phyloP scores from a whole-genome alignment of 2,113 vertebrate species.

The Fregata magnificens region DNA sequence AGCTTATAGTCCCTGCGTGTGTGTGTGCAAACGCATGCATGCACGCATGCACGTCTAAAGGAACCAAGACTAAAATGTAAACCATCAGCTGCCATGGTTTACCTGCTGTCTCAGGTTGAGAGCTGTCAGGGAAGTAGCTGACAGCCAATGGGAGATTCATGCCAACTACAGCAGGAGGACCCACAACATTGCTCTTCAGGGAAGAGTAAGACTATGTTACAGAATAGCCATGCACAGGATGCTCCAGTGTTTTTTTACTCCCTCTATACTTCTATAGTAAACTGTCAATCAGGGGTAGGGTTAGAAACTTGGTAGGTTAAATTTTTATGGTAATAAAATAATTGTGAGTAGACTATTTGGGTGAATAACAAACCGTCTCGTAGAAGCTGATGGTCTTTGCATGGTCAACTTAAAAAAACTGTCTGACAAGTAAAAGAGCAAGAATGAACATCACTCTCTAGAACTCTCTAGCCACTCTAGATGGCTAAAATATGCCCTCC shows the following conservation, averaged over 20 bases:
- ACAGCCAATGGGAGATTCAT: neutral
- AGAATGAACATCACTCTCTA: neutral
- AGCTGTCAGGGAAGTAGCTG: neutral
- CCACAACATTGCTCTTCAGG: neutral
- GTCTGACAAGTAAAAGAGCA: neutral
- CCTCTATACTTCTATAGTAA: neutral
- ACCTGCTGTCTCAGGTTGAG: too few species aligned
- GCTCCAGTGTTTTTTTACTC: neutral
- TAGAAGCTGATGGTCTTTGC: neutral
- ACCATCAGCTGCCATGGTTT: neutral
- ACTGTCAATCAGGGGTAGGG: neutral
- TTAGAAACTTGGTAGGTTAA: neutral
- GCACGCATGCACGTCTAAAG: neutral
- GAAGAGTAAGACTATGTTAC: neutral
- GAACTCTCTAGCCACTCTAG: neutral
- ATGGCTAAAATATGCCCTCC: neutral
- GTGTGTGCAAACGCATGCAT: accelerated
- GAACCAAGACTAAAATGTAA: neutral
- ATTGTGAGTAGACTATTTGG: neutral
- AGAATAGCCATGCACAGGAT: neutral
- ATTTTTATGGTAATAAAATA: neutral
- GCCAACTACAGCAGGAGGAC: neutral
- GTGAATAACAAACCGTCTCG: neutral
- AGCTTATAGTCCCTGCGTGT: neutral
- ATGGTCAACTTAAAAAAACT: neutral